Conservation (phyloP, 2,797 vertebrate species). For the Phyllotis vaccarum region DNA sequence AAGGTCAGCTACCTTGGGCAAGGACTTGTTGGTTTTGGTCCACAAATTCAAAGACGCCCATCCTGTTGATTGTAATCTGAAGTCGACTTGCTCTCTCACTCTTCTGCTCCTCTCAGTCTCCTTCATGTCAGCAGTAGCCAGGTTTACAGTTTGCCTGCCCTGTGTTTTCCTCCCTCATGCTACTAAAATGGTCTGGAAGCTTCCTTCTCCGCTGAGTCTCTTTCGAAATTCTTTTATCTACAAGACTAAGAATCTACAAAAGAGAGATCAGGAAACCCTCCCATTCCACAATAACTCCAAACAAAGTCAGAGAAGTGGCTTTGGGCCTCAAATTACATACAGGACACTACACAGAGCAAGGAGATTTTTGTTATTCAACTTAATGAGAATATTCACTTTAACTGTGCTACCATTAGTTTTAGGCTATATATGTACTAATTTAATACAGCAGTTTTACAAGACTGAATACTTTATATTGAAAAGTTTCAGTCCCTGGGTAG, state of each 20-base stretch:
- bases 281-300: neutral
- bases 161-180: neutral
- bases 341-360: neutral
- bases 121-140: neutral
- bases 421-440: neutral
- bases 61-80: too few species aligned
- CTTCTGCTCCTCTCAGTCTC: neutral
- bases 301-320: neutral
- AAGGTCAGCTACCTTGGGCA: too few species aligned
- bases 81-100: too few species aligned
- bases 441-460: conserved; percentile 30
- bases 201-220: neutral
- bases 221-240: neutral
- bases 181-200: neutral
- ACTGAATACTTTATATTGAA: neutral
- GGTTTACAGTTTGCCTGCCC: neutral
- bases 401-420: neutral
- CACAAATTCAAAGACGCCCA: too few species aligned
- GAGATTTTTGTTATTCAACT: neutral
- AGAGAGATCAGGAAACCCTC: neutral
- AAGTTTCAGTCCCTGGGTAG: too few species aligned
- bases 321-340: conserved; percentile 46
- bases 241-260: neutral
- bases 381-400: conserved; percentile 21
- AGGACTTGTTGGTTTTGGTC: too few species aligned